Evolutionary conservation across 2,113 vertebrate species (phyloP), one percentile per base, ranked within the genome.

Genomic region (Saccopteryx leptura): DNA sequence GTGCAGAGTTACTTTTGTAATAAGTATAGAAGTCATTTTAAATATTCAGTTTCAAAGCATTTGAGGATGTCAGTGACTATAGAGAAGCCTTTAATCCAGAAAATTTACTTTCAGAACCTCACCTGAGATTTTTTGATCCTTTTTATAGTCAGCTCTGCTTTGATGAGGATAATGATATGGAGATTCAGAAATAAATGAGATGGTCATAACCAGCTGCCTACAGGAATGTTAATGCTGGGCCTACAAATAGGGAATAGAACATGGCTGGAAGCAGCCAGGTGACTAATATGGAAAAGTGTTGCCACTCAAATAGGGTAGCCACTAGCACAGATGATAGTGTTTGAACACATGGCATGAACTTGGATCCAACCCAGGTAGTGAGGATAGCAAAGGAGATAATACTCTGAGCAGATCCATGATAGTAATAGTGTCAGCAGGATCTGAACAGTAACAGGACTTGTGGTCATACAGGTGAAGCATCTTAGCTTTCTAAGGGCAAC

Each of bases 11-110:
- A 71, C 3, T 95, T 89, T 85, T 78, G 21, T 86, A 92, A 19
- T 93, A 92, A 95, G 69, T 86, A n/a, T 74, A 84, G 84, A 94
- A 93, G 50, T 76, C 23, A 63, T 76, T 94, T 95, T 76, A 81
- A 74, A 88, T 93, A 84, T 68, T 95, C 75, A 83, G 3, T 92
- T 89, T 65, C 92, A 80, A 93, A 92, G 76, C 50, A 61, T 88
- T 93, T 69, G 39, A 39, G 23, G 92, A 46, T 60, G 71, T 93
- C 92, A 75, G 84, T 92, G 50, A 88, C 28, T n/a, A 9, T 69
- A 60, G 74, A 91, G 79, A 97, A 94, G 54, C 26, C 66, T 96
- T 84, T 84, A 93, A 74, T 95, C 71, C 56, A 80, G 92, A 88
- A 92, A 87, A 90, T 84, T 63, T 84, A 33, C 75, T 74, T 94